phyloP scores from a whole-genome alignment of 2,113 vertebrate genomes.

The Acanthisitta chloris region DNA sequence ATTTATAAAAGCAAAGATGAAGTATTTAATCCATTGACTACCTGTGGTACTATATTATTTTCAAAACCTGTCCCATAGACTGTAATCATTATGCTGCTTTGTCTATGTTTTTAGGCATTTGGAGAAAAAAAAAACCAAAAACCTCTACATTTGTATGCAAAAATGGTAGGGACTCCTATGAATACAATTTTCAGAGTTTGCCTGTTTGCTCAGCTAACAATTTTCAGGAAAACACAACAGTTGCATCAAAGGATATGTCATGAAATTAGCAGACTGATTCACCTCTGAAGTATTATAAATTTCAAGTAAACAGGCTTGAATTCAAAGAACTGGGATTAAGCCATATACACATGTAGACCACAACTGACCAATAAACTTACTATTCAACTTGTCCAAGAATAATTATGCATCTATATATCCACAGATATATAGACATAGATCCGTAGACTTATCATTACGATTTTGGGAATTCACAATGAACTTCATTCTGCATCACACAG shows the following conservation, averaged over 20 bases:
- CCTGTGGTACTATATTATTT: background rate
- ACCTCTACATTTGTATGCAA: background rate
- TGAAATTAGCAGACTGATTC: background rate
- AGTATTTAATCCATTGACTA: background rate
- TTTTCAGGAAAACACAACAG: background rate
- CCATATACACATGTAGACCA: background rate
- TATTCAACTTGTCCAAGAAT: background rate
- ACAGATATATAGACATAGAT: background rate
- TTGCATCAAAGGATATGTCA: background rate
- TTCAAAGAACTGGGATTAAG: background rate
- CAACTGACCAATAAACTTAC: background rate
- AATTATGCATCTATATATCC: background rate
- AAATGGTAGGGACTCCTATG: background rate
- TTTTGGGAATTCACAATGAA: background rate
- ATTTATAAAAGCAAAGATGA: background rate
- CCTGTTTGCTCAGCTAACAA: background rate
- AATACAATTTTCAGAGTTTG: background rate
- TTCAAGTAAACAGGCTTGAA: background rate
- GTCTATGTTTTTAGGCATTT: background rate
- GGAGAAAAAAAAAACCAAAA: accelerated
- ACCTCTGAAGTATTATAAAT: background rate
- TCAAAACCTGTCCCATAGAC: background rate
- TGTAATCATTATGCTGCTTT: background rate
- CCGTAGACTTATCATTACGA: background rate
- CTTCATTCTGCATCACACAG: background rate